Evolutionary conservation across 2,797 vertebrate species (phyloP).

Genomic region (Ptychobarbus kaznakovi): DNA sequence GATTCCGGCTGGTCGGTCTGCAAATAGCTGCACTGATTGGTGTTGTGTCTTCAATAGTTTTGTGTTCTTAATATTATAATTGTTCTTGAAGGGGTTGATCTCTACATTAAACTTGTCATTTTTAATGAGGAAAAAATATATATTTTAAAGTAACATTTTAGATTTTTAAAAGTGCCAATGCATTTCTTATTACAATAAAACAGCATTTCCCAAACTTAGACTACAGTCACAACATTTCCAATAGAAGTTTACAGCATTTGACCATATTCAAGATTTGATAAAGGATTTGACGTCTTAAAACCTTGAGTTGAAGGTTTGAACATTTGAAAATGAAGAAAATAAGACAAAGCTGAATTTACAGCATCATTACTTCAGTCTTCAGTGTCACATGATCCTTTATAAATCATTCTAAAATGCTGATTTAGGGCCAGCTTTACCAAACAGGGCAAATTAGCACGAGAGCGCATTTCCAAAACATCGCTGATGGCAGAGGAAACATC

Average conservation of each 20-base stretch:
- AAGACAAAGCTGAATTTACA: too few species aligned
- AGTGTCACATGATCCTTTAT: neutral
- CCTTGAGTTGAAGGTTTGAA: neutral
- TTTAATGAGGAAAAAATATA: neutral
- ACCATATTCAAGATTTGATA: neutral
- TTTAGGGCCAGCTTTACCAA: neutral
- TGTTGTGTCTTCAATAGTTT: slow-evolving; percentile 9
- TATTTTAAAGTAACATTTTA: neutral
- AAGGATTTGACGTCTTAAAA: neutral
- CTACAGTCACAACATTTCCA: neutral
- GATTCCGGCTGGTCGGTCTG: neutral
- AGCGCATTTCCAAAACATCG: too few species aligned
- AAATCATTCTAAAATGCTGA: neutral
- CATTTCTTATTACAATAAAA: neutral
- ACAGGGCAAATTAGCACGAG: too few species aligned
- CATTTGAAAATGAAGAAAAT: too few species aligned
- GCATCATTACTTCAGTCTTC: neutral
- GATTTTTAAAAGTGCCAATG: neutral
- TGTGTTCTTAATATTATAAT: neutral
- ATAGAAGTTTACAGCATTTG: neutral
- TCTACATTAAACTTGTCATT: neutral
- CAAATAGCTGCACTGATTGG: slow-evolving; percentile 37
- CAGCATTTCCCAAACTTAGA: neutral
- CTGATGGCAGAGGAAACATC: too few species aligned
- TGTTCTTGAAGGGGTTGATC: neutral